Conservation (phyloP, 2,113 vertebrate species). For the Tragelaphus scriptus region DNA sequence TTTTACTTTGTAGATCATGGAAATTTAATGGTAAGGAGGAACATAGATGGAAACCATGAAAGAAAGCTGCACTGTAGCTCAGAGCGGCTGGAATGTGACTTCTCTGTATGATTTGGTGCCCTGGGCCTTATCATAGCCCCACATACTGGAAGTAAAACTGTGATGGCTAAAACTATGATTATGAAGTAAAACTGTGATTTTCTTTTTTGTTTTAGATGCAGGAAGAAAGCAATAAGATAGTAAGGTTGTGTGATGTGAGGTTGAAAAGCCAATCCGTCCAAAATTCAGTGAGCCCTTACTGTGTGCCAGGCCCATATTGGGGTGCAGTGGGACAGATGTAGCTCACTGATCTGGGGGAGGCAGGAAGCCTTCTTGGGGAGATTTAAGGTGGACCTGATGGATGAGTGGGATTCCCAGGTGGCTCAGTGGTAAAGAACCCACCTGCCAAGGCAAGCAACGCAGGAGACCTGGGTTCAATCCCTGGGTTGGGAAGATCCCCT, state of each 20-base stretch:
- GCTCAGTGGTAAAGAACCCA: not conserved
- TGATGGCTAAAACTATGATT: not conserved
- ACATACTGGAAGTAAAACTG: not conserved
- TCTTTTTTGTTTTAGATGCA: not conserved
- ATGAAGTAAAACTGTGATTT: not conserved
- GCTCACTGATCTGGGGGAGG: not conserved
- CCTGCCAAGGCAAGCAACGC: fast-evolving
- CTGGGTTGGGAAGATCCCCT: not conserved
- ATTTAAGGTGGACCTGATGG: not conserved
- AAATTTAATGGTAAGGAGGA: not conserved
- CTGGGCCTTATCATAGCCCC: not conserved
- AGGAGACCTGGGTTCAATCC: not conserved
- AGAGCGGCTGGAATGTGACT: not conserved
- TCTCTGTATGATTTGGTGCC: not conserved
- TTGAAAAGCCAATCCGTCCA: not conserved
- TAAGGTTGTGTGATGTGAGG: not conserved
- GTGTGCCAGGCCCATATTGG: not conserved
- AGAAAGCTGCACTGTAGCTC: not conserved
- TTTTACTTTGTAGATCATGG: not conserved
- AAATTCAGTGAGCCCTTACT: not conserved
- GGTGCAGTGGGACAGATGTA: not conserved
- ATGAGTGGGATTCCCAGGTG: not conserved
- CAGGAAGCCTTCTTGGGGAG: not conserved
- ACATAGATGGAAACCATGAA: not conserved
- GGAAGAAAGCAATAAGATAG: not conserved